Base-by-base conservation (phyloP, 2,113 vertebrate genomes). In the Callithrix jacchus region DNA sequence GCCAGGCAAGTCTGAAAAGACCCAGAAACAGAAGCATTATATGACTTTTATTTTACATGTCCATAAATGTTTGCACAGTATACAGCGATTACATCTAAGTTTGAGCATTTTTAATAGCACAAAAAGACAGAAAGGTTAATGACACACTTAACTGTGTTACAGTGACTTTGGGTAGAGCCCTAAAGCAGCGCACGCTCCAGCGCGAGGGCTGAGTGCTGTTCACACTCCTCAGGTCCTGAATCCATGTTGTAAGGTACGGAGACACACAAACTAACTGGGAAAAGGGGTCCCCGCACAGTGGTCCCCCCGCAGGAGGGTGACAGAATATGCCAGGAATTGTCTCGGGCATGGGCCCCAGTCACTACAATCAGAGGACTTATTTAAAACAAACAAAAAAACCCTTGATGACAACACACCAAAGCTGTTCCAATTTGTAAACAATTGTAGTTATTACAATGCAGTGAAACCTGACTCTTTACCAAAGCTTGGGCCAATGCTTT, bases 11-110 rank as follows among this genome's bases (percentile, higher is more conserved):
- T 76, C 95, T 52, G 66, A 87, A 96, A 93, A 94, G 74, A 95
- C 25, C 80, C 95, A 77, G 66, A 56, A 76, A 79, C 74, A 37
- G 89, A 94, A 96, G 96, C 76, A 47, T 54, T 10, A 90, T 11
- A 2, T 40, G 20, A 96, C 47, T 58, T 98, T 97, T 97, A 98
- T 97, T 98, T 87, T 40, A 96, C 89, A 79, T 11, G 27, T 91
- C 83, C 82, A 94, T 83, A 89, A 77, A 92, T 2, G 89, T 87
- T 68, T 20, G 23, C 45, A 95, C 89, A 80, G 91, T n/a, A 89
- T 2, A 92, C 82, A 83, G 79, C 18, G 77, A 91, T 88, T 73
- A 68, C n/a, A 73, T 71, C 77, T 61, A 79, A 83, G 30, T 6
- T 54, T 70, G 1, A 88, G 85, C 58, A 12, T 88, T 64, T 40